Conservation (phyloP, 2,113 vertebrate species). For the Clinocottus analis region DNA sequence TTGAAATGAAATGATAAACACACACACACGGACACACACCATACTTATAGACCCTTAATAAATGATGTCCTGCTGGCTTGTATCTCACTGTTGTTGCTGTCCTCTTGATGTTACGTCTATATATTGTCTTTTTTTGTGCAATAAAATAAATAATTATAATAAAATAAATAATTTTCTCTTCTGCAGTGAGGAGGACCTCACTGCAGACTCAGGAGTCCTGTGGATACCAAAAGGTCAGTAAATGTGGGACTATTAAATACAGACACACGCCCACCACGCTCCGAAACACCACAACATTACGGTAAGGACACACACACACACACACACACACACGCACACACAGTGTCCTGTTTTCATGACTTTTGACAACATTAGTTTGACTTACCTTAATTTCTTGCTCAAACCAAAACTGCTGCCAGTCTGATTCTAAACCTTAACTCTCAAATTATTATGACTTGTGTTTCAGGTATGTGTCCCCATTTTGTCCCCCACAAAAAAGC, state of each 20-base stretch:
- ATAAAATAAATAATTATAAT: too few species aligned
- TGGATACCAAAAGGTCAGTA: slow-evolving; percentile 66
- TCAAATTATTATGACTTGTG: not conserved
- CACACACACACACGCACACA: slow-evolving; percentile 17
- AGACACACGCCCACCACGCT: not conserved
- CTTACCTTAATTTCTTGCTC: not conserved
- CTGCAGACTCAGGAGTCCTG: slow-evolving; percentile 39
- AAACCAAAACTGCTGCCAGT: not conserved
- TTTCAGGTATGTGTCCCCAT: not conserved
- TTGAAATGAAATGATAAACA: too few species aligned
- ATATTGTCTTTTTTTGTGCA: too few species aligned
- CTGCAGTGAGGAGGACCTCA: not conserved
- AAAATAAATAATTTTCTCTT: too few species aligned
- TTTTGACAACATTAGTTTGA: not conserved
- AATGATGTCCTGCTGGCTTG: too few species aligned
- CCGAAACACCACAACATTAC: not conserved
- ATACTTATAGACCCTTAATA: too few species aligned
- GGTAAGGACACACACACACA: slow-evolving; percentile 5
- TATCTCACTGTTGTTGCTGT: too few species aligned
- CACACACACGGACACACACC: too few species aligned
- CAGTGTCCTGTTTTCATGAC: not conserved
- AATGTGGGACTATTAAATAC: slow-evolving; percentile 47
- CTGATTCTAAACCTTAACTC: not conserved
- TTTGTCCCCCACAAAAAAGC: not conserved
- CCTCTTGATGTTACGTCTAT: too few species aligned